A percentile compares a stretch with the other conserved stretches of the same genome.
Evolutionary conservation across 1,140 invertebrate species (phyloP).

Genomic region (Conus betulinus): DNA sequence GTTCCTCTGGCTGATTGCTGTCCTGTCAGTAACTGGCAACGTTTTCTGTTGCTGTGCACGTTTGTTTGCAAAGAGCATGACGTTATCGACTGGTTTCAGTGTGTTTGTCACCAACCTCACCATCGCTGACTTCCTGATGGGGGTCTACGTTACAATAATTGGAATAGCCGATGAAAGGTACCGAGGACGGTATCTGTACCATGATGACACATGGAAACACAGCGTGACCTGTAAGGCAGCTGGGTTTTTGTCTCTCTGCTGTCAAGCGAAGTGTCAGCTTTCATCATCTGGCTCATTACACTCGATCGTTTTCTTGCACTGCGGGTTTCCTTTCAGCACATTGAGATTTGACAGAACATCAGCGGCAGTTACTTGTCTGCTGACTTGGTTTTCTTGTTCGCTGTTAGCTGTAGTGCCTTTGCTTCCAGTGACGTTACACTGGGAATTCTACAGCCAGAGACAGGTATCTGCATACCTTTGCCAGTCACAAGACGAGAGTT

Average conservation of each 20-base stretch:
- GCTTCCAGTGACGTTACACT: conserved; percentile 14
- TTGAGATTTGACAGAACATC: conserved; percentile 33
- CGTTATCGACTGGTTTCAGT: conserved; percentile 17
- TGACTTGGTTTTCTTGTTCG: conserved; percentile 33
- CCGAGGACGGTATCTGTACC: conserved; percentile 53
- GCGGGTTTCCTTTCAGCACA: conserved; percentile 58
- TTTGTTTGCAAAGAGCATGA: neutral
- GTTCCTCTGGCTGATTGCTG: conserved; percentile 52
- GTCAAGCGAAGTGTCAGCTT: conserved; percentile 58
- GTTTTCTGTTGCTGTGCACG: conserved; percentile 36
- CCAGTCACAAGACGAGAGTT: neutral
- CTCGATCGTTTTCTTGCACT: conserved; percentile 53
- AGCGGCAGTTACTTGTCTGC: neutral
- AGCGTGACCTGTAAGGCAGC: conserved; percentile 55
- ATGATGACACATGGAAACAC: conserved; percentile 54
- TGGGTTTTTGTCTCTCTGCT: conserved; percentile 56
- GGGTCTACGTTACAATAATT: conserved; percentile 63
- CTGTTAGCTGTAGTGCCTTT: conserved; percentile 35
- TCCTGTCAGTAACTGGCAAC: conserved; percentile 54
- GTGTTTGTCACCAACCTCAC: conserved; percentile 57
- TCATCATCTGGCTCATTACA: conserved; percentile 54
- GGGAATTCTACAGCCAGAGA: conserved; percentile 52
- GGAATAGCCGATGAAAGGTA: conserved; percentile 56
- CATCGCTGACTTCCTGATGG: conserved; percentile 67
- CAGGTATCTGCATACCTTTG: conserved; percentile 41